Conservation (phyloP, 1,140 invertebrate species). For the Drosophila nasuta region DNA sequence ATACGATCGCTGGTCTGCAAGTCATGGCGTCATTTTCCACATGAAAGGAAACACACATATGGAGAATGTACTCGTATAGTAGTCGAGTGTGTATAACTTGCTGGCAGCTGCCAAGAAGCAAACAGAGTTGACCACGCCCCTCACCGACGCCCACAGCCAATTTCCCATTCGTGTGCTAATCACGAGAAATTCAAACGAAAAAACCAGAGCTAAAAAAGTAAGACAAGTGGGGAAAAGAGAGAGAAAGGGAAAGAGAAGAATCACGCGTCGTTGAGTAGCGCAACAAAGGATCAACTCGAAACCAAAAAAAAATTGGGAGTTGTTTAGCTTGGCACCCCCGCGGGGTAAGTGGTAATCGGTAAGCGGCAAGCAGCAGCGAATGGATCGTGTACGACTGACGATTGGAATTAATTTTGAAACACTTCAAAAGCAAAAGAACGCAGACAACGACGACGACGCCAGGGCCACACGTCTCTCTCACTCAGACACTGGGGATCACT, state of each 20-base stretch:
- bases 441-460: slow-evolving; percentile 56
- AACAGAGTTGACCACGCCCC: slow-evolving; percentile 55
- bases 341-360: slow-evolving; percentile 47
- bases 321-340: slow-evolving; percentile 62
- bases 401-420: slow-evolving; percentile 83
- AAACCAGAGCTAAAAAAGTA: slow-evolving; percentile 35
- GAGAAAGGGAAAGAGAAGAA: slow-evolving; percentile 37
- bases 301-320: slow-evolving; percentile 56
- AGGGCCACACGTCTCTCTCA: slow-evolving; percentile 44
- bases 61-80: neutral
- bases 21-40: slow-evolving; percentile 5
- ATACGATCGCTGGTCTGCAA: slow-evolving; percentile 4
- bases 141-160: slow-evolving; percentile 39
- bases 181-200: slow-evolving; percentile 77
- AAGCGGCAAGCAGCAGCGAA: slow-evolving; percentile 26
- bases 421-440: slow-evolving; percentile 66
- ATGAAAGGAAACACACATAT: neutral
- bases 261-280: slow-evolving; percentile 65
- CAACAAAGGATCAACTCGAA: slow-evolving; percentile 50
- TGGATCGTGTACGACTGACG: slow-evolving; percentile 35
- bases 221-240: neutral
- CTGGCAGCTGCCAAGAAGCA: slow-evolving; percentile 58
- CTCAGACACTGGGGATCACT: slow-evolving; percentile 38
- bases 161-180: slow-evolving; percentile 75
- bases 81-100: slow-evolving; percentile 2